Evolutionary conservation across 2,797 vertebrate genomes (phyloP), one percentile per base, ranked within the genome.

Genomic region (Pampus argenteus): DNA sequence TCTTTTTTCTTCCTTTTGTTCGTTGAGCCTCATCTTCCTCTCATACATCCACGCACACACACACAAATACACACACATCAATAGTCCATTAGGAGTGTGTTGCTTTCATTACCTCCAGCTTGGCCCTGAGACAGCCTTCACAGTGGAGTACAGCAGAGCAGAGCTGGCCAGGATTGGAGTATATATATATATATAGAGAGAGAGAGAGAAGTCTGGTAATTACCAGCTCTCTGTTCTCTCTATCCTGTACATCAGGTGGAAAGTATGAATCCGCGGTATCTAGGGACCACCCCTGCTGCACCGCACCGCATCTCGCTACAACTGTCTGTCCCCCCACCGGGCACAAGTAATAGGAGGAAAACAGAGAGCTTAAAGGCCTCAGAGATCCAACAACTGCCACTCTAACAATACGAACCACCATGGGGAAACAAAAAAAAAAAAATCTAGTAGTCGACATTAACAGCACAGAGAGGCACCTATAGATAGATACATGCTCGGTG

Each of bases 31-130:
- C 38, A 42, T 74, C 78, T 78, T 86, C 62, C 66, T 77, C 74
- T 61, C 62, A 58, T 61, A 67, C 78, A 22, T 63, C 59, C 71
- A 63, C 66, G 63, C 67, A 69, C 66, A 31, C 72, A 56, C 66
- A 62, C 58, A 57, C 59, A 44, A 29, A 77, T 69, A 68, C 80
- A 70, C 71, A 70, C 77, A 81, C 89, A 91, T 88, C 88, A 86
- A 88, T 83, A 90, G 90, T 81, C 91, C 87, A 90, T 91, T 91
- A 92, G 89, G 88, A 87, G 73, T 85, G 89, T 88, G 88, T 90
- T 92, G 85, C 89, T 91, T 92, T 92, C 88, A 90, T 92, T 89
- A 91, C 90, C 89, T 89, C 76, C 77, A 88, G 86, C 86, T 85
- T 88, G 88, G 82, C 86, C 86, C 87, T 89, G 83, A 88, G 87